Evolutionary conservation across 2,113 vertebrate species (phyloP).

Genomic region (Neogale vison): DNA sequence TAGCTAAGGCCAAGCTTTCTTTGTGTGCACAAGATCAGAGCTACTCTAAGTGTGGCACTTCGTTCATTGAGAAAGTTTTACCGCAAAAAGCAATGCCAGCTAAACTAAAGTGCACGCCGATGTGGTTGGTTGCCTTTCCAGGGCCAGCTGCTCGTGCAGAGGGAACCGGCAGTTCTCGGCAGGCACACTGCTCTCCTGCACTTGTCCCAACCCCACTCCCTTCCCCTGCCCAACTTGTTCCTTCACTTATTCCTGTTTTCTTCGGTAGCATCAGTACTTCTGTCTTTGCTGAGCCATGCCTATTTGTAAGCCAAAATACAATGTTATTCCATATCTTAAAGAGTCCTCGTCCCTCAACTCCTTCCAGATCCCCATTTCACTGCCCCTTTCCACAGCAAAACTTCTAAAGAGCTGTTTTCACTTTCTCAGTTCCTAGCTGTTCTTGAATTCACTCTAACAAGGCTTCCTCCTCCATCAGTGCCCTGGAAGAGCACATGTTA

Average conservation of each 20-base stretch:
- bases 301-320: background rate
- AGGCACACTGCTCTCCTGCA: background rate
- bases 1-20: background rate
- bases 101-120: background rate
- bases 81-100: background rate
- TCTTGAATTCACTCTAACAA: background rate
- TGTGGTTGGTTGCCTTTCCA: background rate
- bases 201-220: background rate
- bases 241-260: background rate
- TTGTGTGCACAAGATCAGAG: background rate
- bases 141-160: background rate
- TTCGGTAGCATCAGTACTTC: background rate
- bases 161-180: background rate
- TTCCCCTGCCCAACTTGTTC: background rate
- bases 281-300: background rate
- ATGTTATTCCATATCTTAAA: background rate
- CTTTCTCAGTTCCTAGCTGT: background rate
- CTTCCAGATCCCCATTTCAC: constrained; percentile 1
- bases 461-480: background rate
- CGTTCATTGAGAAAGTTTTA: background rate
- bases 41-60: background rate
- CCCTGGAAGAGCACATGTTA: background rate
- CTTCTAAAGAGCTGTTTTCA: background rate
- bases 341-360: background rate
- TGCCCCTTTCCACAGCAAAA: background rate